Percentiles rank a stretch among this genome's conserved stretches.
phyloP scores from a whole-genome alignment of 2,797 vertebrate species.

The Mareca strepera region DNA sequence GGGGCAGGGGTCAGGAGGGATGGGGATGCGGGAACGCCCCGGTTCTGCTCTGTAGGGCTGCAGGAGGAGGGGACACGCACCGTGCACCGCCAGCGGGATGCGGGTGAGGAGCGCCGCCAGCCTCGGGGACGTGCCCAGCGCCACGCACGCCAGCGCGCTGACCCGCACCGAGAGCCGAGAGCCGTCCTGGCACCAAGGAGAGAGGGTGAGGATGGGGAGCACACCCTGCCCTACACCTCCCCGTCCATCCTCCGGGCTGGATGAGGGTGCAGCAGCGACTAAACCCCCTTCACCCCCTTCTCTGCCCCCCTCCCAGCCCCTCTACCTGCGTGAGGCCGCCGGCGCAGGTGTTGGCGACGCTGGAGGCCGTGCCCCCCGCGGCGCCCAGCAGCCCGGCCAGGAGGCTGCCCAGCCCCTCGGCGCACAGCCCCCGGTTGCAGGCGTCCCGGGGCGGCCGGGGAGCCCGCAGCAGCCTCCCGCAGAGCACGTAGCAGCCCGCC shows the following conservation, averaged over 20 bases:
- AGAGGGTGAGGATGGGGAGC: not conserved
- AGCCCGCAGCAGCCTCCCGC: conserved; percentile 72
- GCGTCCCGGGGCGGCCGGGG: conserved; percentile 70
- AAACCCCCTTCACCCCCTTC: not conserved
- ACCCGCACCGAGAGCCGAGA: conserved; percentile 76
- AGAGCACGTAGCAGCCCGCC: conserved; percentile 81
- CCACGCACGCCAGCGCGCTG: conserved; percentile 72
- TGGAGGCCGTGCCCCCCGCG: conserved; percentile 77
- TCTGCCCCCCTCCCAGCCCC: not conserved
- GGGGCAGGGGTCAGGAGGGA: not conserved
- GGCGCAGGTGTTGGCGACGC: conserved; percentile 80
- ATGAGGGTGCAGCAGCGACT: not conserved
- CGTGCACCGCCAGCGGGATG: conserved; percentile 82
- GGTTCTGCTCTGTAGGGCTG: fast-evolving
- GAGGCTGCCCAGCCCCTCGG: conserved; percentile 83
- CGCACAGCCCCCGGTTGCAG: conserved; percentile 82
- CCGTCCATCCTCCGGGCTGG: not conserved
- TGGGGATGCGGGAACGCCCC: not conserved
- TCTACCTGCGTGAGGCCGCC: conserved; percentile 82
- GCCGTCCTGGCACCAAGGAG: conserved; percentile 71
- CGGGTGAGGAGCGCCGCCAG: conserved; percentile 77
- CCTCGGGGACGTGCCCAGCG: conserved; percentile 80
- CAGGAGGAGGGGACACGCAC: conserved; percentile 64
- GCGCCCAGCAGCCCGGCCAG: conserved; percentile 82
- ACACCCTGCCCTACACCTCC: not conserved